These are phyloP conservation scores for Bombus superbus DNA, from an alignment of 1,140 invertebrate species.

Conservation along the genomic window DNA sequence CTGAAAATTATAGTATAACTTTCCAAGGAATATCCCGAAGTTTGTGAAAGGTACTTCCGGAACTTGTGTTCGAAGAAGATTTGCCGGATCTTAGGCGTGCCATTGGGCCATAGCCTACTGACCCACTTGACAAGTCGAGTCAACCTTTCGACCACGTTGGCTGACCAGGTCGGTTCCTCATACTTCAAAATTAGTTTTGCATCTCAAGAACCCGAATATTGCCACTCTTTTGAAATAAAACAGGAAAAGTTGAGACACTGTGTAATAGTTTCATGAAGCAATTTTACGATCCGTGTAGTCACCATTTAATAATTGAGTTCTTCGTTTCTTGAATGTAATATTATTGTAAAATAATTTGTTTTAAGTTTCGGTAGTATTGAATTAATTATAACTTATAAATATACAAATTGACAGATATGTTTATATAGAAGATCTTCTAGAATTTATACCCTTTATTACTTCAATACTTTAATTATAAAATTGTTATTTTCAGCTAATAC, in stretches of 20 bases:
- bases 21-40: constrained; percentile 9
- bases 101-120: constrained; percentile 74
- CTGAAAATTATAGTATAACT: background rate
- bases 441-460: background rate
- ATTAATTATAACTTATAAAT: background rate
- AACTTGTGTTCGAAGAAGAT: constrained; percentile 58
- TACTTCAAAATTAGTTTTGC: constrained; percentile 13
- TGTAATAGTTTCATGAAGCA: background rate
- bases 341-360: background rate
- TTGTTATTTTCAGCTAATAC: background rate
- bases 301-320: background rate
- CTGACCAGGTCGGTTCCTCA: background rate
- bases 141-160: constrained; percentile 10
- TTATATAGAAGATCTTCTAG: background rate
- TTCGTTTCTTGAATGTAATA: background rate
- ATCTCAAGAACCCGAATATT: background rate
- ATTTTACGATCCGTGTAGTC: background rate
- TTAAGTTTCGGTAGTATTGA: too few species aligned
- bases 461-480: background rate
- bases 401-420: background rate
- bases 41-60: constrained; percentile 54
- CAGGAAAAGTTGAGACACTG: background rate
- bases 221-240: background rate
- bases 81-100: constrained; percentile 60
- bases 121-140: constrained; percentile 68